Base-by-base conservation (phyloP, 2,797 vertebrate genomes). In the Coracias cyanogaster region DNA sequence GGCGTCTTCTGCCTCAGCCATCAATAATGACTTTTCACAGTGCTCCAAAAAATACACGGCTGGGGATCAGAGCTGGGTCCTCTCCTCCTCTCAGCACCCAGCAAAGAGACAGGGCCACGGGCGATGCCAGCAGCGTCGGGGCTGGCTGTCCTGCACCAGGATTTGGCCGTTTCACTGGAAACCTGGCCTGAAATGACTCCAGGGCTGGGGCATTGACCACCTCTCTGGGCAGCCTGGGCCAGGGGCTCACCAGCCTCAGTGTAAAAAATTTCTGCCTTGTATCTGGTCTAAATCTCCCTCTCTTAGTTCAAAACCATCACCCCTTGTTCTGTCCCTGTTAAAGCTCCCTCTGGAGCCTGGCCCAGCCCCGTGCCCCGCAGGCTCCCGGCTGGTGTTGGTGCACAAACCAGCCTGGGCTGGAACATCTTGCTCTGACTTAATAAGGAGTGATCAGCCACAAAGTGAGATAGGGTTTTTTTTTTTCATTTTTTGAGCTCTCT, bases 21-120 rank as follows among this genome's bases (percentile, higher is more conserved):
- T 93, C 96, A 96, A 84, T 96, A 96, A 96, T 85, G 94, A 28
- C 94, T 96, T 90, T 77, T 86, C 13, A 12, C 45, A 6, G 52
- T 8, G 26, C 86, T 96, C 94, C 35, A 33, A 28, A 70, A 89
- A 74, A 45, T 26, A 39, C 66, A 28, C 0, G n/a, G 45, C 10
- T 46, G 83, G 49, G 15, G 72, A 29, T 45, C 24, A 29, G 80
- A 82, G 85, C 91, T 7, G 10, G 65, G 77, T 43, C 52, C 15
- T 2, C 70, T 83, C 55, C 60, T 83, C 22, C 35, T 31, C 10
- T 3, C 43, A 33, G 52, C 74, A 31, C 25, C 61, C 81, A 57
- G 83, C 43, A 12, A 15, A 54, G 84, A 74, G 29, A 1, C 2
- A 0, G 60, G 35, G 22, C 66, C 20, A 1, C 2, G 14, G 60